Evolutionary conservation across 2,888 invertebrate species (phyloP).

Genomic region (Neria commutata): DNA sequence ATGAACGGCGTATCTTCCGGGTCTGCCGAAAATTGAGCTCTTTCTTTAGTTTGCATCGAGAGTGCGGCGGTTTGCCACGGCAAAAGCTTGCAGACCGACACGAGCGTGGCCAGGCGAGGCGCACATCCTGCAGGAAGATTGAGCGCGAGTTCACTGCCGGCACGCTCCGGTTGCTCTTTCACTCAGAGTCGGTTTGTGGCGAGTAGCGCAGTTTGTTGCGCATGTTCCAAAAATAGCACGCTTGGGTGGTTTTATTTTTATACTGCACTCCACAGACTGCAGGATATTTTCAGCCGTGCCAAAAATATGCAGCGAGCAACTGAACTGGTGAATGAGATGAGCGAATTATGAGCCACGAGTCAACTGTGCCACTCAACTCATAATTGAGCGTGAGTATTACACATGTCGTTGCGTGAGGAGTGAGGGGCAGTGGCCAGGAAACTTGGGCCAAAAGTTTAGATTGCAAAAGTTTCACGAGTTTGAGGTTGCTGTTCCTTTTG

Average conservation of each 20-base stretch:
- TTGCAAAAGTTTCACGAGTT: too few species aligned
- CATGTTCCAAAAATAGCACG: constrained; percentile 45
- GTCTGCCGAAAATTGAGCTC: background rate
- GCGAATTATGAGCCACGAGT: background rate
- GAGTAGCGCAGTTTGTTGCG: constrained; percentile 33
- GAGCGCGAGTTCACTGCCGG: background rate
- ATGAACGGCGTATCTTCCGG: background rate
- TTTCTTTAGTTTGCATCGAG: background rate
- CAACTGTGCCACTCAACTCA: too few species aligned
- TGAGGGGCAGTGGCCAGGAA: too few species aligned
- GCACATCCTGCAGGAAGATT: background rate
- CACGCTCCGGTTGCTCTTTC: background rate
- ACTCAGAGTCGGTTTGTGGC: background rate
- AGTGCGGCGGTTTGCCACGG: background rate
- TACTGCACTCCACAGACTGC: constrained; percentile 9
- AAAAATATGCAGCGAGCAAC: background rate
- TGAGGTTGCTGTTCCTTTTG: too few species aligned
- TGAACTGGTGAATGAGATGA: background rate
- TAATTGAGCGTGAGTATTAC: too few species aligned
- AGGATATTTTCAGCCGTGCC: constrained; percentile 1
- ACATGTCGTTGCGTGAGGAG: too few species aligned
- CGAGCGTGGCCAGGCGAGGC: too few species aligned
- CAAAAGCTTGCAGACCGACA: too few species aligned
- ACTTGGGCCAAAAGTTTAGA: too few species aligned
- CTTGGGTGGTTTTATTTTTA: constrained; percentile 36